Evolutionary conservation across 2,888 invertebrate species (phyloP).

Genomic region (Trichogramma evanescens): DNA sequence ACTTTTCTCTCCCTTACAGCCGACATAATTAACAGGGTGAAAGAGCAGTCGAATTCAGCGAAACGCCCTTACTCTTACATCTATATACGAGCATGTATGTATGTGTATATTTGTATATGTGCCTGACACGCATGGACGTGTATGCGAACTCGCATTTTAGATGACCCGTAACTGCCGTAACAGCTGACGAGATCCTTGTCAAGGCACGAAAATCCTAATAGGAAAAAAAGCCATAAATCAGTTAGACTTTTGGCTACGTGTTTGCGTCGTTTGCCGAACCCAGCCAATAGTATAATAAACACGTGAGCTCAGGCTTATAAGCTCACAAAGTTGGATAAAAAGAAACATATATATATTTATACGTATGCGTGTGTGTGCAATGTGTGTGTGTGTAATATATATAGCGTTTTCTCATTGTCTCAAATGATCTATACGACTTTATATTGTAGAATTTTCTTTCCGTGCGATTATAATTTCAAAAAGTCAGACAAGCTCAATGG

Average conservation of each 20-base stretch:
- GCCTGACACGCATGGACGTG: not conserved
- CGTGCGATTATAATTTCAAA: too few relatives aligned
- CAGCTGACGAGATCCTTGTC: constrained; percentile 16
- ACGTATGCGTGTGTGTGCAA: too few relatives aligned
- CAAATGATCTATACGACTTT: too few relatives aligned
- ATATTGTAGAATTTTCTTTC: too few relatives aligned
- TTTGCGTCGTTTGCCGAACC: too few relatives aligned
- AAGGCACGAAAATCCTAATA: not conserved
- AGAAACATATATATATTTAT: too few relatives aligned
- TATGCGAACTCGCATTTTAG: not conserved
- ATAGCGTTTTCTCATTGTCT: too few relatives aligned
- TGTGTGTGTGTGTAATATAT: too few relatives aligned
- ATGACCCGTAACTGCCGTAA: constrained; percentile 14
- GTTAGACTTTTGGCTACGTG: not conserved
- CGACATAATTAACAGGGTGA: constrained; percentile 23
- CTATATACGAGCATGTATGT: not conserved
- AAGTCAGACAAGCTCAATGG: too few relatives aligned
- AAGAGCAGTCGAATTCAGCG: constrained; percentile 18
- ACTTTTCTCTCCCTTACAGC: constrained; percentile 15
- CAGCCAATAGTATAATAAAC: too few relatives aligned
- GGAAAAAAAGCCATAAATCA: not conserved
- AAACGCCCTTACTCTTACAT: constrained; percentile 12
- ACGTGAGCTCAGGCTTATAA: too few relatives aligned
- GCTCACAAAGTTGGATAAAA: too few relatives aligned
- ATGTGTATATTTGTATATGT: constrained; percentile 10